Percentiles rank a stretch among this genome's conserved stretches.
Conservation (phyloP, 2,888 invertebrate genomes). For the Schrankia costaestrigalis region DNA sequence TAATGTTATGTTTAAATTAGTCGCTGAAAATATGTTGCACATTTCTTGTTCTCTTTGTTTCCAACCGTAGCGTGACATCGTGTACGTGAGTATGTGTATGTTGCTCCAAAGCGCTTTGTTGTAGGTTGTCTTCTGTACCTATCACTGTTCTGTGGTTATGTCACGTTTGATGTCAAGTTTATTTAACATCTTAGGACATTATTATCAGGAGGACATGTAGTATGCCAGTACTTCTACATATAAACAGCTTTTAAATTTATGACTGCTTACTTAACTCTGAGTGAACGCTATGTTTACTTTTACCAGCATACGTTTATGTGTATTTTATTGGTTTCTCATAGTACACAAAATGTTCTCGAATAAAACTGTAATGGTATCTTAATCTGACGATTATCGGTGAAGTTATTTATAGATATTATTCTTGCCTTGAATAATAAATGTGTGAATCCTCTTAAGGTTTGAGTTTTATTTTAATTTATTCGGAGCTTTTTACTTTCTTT, state of each 20-base stretch:
- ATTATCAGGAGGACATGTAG: constrained; percentile 22
- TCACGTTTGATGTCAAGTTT: constrained; percentile 25
- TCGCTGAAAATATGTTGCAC: no score
- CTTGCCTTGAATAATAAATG: constrained; percentile 23
- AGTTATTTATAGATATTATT: constrained; percentile 21
- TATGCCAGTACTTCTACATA: background rate
- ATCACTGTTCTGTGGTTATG: constrained; percentile 13
- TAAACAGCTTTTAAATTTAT: constrained; percentile 24
- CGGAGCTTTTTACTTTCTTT: constrained; percentile 1
- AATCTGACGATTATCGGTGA: constrained; percentile 20
- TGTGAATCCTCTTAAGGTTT: constrained; percentile 15
- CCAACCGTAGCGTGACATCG: no score
- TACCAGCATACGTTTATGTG: constrained; percentile 16
- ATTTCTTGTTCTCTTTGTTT: no score
- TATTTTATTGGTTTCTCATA: constrained; percentile 17
- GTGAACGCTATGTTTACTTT: constrained; percentile 12
- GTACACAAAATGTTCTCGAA: constrained; percentile 18
- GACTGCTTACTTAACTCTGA: constrained; percentile 22
- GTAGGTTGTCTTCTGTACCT: no score
- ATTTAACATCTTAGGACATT: constrained; percentile 22
- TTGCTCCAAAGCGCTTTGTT: no score
- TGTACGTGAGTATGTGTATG: no score
- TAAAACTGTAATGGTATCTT: constrained; percentile 24
- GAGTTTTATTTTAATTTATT: constrained; percentile 4
- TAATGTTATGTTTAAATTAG: no score